Conservation (phyloP, 2,888 invertebrate species). For the Eupithecia subfuscata region DNA sequence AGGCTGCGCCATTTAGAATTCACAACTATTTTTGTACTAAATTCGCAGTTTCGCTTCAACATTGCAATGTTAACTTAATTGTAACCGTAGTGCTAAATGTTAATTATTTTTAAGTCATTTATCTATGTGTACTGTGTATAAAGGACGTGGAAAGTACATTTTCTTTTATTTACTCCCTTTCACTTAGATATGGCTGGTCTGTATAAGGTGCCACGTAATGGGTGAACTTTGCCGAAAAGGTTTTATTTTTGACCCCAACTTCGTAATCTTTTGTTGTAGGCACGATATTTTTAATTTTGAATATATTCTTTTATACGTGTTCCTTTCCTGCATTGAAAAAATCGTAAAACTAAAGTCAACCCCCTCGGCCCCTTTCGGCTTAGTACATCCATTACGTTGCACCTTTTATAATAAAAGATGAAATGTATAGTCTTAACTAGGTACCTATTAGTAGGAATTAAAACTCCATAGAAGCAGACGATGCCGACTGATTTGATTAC, state of each 20-base stretch:
- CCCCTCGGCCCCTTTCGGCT: too few relatives aligned
- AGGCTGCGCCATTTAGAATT: conserved; percentile 14
- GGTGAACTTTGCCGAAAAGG: neutral
- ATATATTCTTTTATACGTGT: neutral
- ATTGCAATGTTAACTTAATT: conserved; percentile 65
- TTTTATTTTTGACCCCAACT: neutral
- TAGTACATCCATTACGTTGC: neutral
- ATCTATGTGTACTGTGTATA: conserved; percentile 76
- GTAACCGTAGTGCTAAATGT: conserved; percentile 72
- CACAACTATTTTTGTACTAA: conserved; percentile 37
- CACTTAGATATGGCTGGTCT: neutral
- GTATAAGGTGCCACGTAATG: neutral
- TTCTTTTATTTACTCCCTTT: conserved; percentile 27
- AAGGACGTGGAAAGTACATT: conserved; percentile 65
- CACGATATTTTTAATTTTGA: neutral
- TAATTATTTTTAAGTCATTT: conserved; percentile 78
- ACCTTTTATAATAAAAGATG: neutral
- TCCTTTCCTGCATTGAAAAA: too few relatives aligned
- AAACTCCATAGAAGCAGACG: neutral
- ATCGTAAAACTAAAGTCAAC: too few relatives aligned
- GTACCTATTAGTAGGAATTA: neutral
- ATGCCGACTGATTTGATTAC: neutral
- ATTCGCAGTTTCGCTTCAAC: conserved; percentile 33
- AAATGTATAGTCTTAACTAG: neutral
- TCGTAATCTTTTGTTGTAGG: neutral